Conservation (phyloP, 2,797 vertebrate genomes). For the Pangasius sanitwongsei region DNA sequence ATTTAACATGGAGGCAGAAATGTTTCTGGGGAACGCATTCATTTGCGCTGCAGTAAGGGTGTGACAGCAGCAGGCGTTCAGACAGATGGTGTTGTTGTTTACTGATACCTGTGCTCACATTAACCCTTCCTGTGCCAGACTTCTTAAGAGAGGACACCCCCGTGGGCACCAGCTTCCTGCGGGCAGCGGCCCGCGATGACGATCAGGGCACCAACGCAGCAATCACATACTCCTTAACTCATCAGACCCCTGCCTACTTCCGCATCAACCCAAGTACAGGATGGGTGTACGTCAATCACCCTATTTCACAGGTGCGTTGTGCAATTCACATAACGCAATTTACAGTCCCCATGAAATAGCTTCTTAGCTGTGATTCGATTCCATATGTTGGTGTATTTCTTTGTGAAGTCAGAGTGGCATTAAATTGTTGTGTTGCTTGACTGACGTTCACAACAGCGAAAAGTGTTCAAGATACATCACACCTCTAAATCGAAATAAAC, state of each 20-base stretch:
- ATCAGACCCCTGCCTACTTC: slow-evolving; percentile 81
- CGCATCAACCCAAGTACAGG: slow-evolving; percentile 86
- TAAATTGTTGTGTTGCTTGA: not conserved
- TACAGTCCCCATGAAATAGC: not conserved
- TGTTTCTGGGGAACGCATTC: slow-evolving; percentile 68
- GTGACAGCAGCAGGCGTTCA: slow-evolving; percentile 30
- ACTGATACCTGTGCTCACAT: slow-evolving; percentile 48
- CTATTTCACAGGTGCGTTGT: slow-evolving; percentile 79
- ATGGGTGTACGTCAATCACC: slow-evolving; percentile 85
- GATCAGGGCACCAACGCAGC: slow-evolving; percentile 89
- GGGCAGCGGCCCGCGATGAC: slow-evolving; percentile 81
- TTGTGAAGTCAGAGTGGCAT: not conserved
- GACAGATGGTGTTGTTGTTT: slow-evolving; percentile 45
- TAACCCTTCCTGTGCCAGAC: slow-evolving; percentile 68
- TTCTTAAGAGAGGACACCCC: slow-evolving; percentile 86
- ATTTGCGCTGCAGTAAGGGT: slow-evolving; percentile 50
- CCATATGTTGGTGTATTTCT: not conserved
- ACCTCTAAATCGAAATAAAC: not conserved
- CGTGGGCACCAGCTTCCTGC: slow-evolving; percentile 85
- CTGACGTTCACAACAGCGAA: not conserved
- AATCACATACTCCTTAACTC: slow-evolving; percentile 82
- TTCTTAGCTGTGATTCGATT: not conserved
- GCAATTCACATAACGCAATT: not conserved
- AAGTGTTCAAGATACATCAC: not conserved
- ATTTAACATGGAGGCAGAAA: slow-evolving; percentile 71